Conservation (phyloP, 2,888 invertebrate species). For the Masnerella sp. region DNA sequence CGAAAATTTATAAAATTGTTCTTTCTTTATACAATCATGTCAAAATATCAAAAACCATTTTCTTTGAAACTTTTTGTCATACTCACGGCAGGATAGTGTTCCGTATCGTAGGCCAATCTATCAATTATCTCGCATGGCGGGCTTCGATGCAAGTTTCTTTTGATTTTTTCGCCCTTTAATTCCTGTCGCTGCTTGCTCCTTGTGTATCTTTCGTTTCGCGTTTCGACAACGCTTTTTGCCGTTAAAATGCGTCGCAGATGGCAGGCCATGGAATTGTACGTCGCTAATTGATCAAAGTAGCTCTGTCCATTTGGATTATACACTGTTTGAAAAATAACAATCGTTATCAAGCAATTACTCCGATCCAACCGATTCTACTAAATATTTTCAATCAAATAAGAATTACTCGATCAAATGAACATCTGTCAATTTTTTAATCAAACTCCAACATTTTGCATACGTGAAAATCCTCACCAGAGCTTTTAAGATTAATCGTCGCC, state of each 20-base stretch:
- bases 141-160: constrained; percentile 43
- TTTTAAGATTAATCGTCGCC: constrained; percentile 63
- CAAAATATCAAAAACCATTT: constrained; percentile 21
- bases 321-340: constrained; percentile 59
- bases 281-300: constrained; percentile 70
- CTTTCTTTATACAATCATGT: background rate
- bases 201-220: constrained; percentile 68
- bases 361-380: background rate
- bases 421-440: constrained; percentile 18
- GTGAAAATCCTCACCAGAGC: constrained; percentile 63
- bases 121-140: constrained; percentile 69
- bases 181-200: constrained; percentile 44
- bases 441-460: constrained; percentile 27
- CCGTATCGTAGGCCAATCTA: constrained; percentile 70
- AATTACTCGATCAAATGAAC: background rate
- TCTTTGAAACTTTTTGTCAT: constrained; percentile 1
- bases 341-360: constrained; percentile 11
- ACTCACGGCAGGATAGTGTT: constrained; percentile 71
- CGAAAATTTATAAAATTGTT: background rate
- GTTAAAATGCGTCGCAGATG: constrained; percentile 71
- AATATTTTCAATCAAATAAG: background rate
- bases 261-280: constrained; percentile 72
- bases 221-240: constrained; percentile 72
- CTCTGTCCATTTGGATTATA: constrained; percentile 73
- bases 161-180: constrained; percentile 45